Conservation (phyloP, 2,888 invertebrate genomes). For the Mamestra brassicae region DNA sequence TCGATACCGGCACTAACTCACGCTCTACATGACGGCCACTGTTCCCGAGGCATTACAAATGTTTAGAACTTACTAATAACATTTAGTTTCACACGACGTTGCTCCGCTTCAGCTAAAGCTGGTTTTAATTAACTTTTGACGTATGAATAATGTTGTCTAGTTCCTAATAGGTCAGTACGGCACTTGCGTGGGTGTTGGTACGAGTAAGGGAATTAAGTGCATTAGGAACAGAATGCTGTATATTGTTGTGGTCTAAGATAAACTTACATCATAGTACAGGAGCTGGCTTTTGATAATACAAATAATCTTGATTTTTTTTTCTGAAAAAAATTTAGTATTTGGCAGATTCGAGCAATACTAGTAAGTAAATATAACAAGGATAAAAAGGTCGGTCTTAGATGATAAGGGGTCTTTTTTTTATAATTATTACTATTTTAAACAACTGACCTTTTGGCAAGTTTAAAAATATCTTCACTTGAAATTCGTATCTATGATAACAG, state of each 20-base stretch:
- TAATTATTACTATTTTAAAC: not conserved
- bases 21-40: constrained; percentile 54
- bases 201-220: not conserved
- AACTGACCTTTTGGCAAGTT: not conserved
- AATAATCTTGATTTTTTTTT: not conserved
- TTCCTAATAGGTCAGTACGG: constrained; percentile 21
- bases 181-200: constrained; percentile 20
- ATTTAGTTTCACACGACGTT: constrained; percentile 56
- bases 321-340: not conserved
- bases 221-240: not conserved
- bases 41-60: constrained; percentile 61
- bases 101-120: constrained; percentile 48
- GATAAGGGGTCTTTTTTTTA: not conserved
- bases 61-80: constrained; percentile 61
- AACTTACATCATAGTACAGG: not conserved
- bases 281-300: not conserved
- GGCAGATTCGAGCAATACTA: not conserved
- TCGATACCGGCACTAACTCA: constrained; percentile 56
- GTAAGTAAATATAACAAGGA: not conserved
- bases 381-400: not conserved
- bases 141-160: constrained; percentile 44
- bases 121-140: constrained; percentile 61
- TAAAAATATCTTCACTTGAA: constrained; percentile 15
- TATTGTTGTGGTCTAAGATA: not conserved
- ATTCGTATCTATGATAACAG: constrained; percentile 1